Base-by-base conservation (phyloP, 1,140 invertebrate genomes). In the Formica exsecta region DNA sequence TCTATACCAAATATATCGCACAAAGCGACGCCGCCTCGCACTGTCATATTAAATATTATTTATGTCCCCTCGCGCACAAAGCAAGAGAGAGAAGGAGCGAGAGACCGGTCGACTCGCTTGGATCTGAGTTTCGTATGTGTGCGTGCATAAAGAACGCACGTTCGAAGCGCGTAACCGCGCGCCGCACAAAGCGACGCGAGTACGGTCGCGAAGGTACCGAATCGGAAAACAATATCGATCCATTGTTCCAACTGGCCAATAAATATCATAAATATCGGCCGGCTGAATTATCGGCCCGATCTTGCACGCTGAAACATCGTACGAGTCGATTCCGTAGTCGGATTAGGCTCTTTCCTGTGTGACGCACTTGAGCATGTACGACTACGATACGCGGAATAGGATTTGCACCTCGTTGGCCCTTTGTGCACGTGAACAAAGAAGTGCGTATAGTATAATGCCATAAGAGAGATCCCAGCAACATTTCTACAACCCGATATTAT, bases 41-140 rank as follows among this genome's bases (percentile, higher is more conserved):
- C 87, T 93, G 94, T 95, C 94, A 95, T 95, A 95, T 95, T 94
- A 94, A 95, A 95, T 95, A 95, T 95, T 95, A 95, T 95, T 95
- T 94, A 95, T 95, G 92, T 91, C 41, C 76, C 89, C 87, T 92
- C 91, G 93, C 93, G 90, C 89, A 80, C 76, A 80, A 93, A 91
- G 86, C 3, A 51, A 51, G 48, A 51, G 16, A 51, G 44, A 48
- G 48, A 29, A 1, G 7, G 7, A 7, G 41, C 61, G 66, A 68
- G 75, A 66, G 62, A 88, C 73, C 84, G 84, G 64, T 65, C 86
- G 79, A 71, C 64, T 83, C 54, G 57, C 22, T n/a, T 66, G 32
- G 44, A 65, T 54, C n/a, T 41, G 44, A 36, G 70, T 59, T 75
- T 48, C 22, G 66, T 51, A 61, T 68, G 44, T 66, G 51, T 66